These are phyloP conservation scores for Thalassarche chlororhynchos DNA, from an alignment of 2,113 vertebrate genomes.

Conservation along the genomic window DNA sequence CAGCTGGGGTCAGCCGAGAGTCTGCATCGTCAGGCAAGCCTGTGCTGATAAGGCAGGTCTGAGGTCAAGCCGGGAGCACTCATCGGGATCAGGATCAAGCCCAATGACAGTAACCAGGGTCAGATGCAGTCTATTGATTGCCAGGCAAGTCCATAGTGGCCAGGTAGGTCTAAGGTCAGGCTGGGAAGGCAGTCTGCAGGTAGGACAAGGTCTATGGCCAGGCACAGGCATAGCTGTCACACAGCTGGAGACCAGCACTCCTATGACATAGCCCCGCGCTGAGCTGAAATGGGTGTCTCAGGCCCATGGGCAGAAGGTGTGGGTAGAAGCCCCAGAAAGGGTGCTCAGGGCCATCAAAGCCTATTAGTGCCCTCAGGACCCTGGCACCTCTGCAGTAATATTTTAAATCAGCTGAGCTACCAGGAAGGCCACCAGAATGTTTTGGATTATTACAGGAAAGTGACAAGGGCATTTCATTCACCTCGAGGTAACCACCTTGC, in stretches of 20 bases:
- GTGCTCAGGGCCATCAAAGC: not conserved
- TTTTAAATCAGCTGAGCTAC: not conserved
- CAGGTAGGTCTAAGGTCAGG: not conserved
- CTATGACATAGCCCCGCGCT: fast-evolving
- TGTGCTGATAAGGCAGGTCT: not conserved
- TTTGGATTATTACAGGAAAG: not conserved
- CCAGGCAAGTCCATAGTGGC: not conserved
- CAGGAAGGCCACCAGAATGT: not conserved
- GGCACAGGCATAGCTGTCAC: not conserved
- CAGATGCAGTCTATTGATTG: not conserved
- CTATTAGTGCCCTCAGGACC: not conserved
- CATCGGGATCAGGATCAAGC: not conserved
- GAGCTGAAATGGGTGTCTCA: not conserved
- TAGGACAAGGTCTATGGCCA: not conserved
- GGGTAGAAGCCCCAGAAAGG: not conserved
- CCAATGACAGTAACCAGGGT: not conserved
- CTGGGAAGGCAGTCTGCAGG: not conserved
- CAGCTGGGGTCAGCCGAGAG: not conserved
- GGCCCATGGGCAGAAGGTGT: not conserved
- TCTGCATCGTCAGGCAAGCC: not conserved
- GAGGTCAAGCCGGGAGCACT: not conserved
- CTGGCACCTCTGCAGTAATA: not conserved
- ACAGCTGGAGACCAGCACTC: not conserved
- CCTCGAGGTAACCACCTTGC: not conserved
- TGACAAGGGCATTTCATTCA: not conserved